phyloP scores from a whole-genome alignment of 2,797 vertebrate species.

The Sternarchorhynchus goeldii region DNA sequence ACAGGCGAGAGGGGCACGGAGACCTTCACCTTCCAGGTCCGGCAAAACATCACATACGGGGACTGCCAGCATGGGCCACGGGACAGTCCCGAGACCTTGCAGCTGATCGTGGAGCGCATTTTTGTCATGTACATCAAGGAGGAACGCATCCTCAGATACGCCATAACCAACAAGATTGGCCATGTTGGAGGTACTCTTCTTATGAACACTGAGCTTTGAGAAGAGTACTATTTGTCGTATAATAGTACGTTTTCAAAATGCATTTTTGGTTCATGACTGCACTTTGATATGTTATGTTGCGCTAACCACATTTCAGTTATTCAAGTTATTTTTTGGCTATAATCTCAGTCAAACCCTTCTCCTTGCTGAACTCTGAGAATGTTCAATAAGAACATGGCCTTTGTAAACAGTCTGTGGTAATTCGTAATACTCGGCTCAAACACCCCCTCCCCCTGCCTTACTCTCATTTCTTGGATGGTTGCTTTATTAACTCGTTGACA shows the following conservation, averaged over 20 bases:
- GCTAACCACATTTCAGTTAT: no score
- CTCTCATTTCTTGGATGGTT: constrained; percentile 52
- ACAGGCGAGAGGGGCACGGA: constrained; percentile 74
- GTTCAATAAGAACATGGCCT: background rate
- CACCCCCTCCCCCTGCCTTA: constrained; percentile 6
- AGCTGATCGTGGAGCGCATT: constrained; percentile 80
- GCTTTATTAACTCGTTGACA: constrained; percentile 60
- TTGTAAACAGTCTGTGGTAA: background rate
- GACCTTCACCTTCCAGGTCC: constrained; percentile 81
- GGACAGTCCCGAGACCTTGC: constrained; percentile 66
- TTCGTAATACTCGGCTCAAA: constrained; percentile 10
- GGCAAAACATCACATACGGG: constrained; percentile 86
- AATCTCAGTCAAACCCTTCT: background rate
- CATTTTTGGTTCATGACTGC: no score
- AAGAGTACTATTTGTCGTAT: background rate
- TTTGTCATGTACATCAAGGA: constrained; percentile 86
- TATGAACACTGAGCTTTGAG: no score
- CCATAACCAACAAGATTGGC: constrained; percentile 86
- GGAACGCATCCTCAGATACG: constrained; percentile 87
- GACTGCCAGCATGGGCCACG: constrained; percentile 75
- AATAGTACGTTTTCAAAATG: background rate
- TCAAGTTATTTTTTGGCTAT: background rate
- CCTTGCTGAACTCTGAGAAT: background rate
- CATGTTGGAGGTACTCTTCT: constrained; percentile 73
- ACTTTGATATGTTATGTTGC: no score